Evolutionary conservation across 2,113 vertebrate genomes (phyloP), one percentile per base, ranked within the genome.

Genomic region (Nothocercus nigrocapillus): DNA sequence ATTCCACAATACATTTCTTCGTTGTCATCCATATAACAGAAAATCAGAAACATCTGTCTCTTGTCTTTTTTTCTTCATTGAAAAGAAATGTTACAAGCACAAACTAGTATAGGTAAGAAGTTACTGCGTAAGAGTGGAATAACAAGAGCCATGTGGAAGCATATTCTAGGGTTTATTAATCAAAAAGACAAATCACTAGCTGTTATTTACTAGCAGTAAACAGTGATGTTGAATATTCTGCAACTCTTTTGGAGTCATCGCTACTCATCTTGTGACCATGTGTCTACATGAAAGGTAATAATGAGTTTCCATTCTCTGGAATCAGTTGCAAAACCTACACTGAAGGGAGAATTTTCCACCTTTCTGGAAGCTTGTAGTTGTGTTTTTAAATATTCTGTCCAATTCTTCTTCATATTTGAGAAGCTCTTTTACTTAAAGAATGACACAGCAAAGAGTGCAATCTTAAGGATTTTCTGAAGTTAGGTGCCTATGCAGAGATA

Each of bases 31-130:
- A 34, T 81, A 87, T 15, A 94, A 64, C 88, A 28, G 32, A 73
- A 96, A 97, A 97, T 94, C 68, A 82, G 85, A 98, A 98, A 95
- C 97, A 96, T 88, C 89, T 97, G 97, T 82, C 59, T 11, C 21
- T 38, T 58, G 30, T 28, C 42, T 9, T n/a, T 25, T 63, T 32
- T 17, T 10, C 16, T 68, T 89, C 27, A 64, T 38, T 88, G 90
- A 89, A 95, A 96, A 97, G 40, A 91, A 97, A 96, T 90, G 80
- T 63, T 93, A 2, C 21, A 90, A 89, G 67, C 92, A 77, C 30
- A 94, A 88, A 70, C 38, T 94, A 73, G 69, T 56, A 42, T 30
- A 93, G 63, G 67, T 93, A 92, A 62, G 56, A 92, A 89, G 19
- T 18, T 74, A 11, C 63, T 45, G 86, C 30, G 58, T 17, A 70